Evolutionary conservation across 2,113 vertebrate species (phyloP).

Genomic region (Ariopsis seemanni): DNA sequence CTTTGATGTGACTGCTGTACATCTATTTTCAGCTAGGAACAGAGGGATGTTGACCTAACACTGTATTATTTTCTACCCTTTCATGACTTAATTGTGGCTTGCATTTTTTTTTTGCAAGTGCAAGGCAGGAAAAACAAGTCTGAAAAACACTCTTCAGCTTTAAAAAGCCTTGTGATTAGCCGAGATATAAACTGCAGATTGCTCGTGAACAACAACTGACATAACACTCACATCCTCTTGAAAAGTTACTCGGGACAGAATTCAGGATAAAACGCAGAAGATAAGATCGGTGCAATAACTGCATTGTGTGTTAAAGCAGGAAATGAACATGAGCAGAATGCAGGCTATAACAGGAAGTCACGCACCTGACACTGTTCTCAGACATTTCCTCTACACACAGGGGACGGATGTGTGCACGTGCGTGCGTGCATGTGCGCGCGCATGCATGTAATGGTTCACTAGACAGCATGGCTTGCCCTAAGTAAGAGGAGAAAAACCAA

Average conservation of each 20-base stretch:
- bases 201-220: not conserved
- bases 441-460: not conserved
- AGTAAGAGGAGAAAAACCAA: not conserved
- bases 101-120: conserved; percentile 19
- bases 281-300: not conserved
- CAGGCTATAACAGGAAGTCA: conserved; percentile 40
- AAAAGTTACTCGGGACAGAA: not conserved
- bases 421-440: too few relatives aligned
- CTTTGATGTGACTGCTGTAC: conserved; percentile 36
- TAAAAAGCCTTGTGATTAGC: conserved; percentile 27
- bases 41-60: conserved; percentile 11
- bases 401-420: conserved; percentile 16
- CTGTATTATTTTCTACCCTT: conserved; percentile 29
- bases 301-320: conserved; percentile 35
- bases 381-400: conserved; percentile 33
- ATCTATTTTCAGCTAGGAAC: conserved; percentile 32
- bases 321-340: conserved; percentile 26
- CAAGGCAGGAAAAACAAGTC: conserved; percentile 31
- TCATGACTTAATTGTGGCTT: conserved; percentile 38
- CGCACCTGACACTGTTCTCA: conserved; percentile 37
- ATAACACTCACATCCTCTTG: conserved; percentile 1
- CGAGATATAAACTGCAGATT: conserved; percentile 12
- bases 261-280: not conserved
- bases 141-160: not conserved
- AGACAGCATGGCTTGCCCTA: not conserved